Percentiles rank a stretch among this genome's conserved stretches.
phyloP scores from a whole-genome alignment of 2,888 invertebrate genomes.

The Metopia argyrocephala region DNA sequence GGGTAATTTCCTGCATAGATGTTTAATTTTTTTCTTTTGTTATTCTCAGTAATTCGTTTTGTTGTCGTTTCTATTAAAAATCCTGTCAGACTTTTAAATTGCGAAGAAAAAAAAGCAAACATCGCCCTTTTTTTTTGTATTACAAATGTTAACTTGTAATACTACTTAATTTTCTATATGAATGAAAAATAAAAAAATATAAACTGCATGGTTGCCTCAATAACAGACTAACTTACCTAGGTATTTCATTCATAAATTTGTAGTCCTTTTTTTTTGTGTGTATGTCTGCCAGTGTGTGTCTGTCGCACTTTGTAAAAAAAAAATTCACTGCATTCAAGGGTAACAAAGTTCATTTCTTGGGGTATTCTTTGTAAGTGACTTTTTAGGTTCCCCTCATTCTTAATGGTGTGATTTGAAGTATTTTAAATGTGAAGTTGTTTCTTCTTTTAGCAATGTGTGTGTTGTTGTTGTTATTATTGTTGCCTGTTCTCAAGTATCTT shows the following conservation, averaged over 20 bases:
- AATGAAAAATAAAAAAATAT: too few relatives aligned
- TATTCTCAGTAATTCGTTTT: conserved; percentile 41
- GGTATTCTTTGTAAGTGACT: conserved; percentile 20
- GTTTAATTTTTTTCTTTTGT: conserved; percentile 9
- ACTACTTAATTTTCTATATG: neutral
- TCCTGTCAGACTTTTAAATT: conserved; percentile 18
- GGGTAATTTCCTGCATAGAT: conserved; percentile 52
- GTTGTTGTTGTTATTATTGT: conserved; percentile 34
- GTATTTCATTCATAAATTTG: neutral
- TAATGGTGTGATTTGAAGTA: conserved; percentile 64
- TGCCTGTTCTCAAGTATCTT: conserved; percentile 51
- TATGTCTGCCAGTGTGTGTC: neutral
- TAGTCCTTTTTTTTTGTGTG: neutral
- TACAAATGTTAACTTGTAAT: neutral
- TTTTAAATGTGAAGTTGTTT: conserved; percentile 64
- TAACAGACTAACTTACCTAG: too few relatives aligned
- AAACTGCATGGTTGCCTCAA: too few relatives aligned
- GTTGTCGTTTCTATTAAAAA: conserved; percentile 15
- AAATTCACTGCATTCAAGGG: conserved; percentile 64
- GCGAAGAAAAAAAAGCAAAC: too few relatives aligned
- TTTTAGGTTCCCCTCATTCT: conserved; percentile 56
- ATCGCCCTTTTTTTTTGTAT: neutral
- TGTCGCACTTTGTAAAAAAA: neutral
- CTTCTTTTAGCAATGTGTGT: conserved; percentile 26
- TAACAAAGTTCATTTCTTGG: conserved; percentile 59